Evolutionary conservation across 2,113 vertebrate species (phyloP).

Genomic region (Melanocharis versteri): DNA sequence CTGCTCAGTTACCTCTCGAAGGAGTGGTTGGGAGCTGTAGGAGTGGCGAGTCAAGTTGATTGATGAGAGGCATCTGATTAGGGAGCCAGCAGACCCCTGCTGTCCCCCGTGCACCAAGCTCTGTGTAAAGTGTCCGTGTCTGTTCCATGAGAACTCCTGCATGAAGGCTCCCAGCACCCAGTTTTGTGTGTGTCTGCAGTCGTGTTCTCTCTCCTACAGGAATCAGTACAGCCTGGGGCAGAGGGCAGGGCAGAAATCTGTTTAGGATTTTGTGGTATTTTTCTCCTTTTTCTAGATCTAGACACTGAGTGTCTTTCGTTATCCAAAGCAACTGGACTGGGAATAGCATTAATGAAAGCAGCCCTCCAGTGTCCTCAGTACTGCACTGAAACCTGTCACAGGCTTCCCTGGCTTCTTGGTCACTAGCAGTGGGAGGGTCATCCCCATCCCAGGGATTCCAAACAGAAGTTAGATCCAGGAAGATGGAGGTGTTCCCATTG

Average conservation of each 20-base stretch:
- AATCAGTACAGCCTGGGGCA: background rate
- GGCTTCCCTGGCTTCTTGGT: background rate
- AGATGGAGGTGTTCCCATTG: background rate
- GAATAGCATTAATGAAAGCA: background rate
- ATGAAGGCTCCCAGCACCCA: background rate
- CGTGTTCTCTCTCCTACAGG: background rate
- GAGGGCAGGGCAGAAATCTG: background rate
- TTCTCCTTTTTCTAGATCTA: background rate
- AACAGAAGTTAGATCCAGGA: background rate
- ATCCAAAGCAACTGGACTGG: background rate
- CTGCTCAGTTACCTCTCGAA: background rate
- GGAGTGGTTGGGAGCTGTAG: background rate
- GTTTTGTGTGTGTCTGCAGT: background rate
- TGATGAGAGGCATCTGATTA: background rate
- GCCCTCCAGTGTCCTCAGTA: background rate
- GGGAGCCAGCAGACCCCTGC: background rate
- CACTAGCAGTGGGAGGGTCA: background rate
- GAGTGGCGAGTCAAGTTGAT: background rate
- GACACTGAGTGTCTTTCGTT: background rate
- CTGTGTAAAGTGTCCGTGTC: accelerated
- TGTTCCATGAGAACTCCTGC: background rate
- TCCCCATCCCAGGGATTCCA: background rate
- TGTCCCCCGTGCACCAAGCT: background rate
- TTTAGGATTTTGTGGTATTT: background rate
- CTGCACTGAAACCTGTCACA: background rate